phyloP scores from a whole-genome alignment of 2,797 vertebrate species.

The Sebastes ruberrimus region DNA sequence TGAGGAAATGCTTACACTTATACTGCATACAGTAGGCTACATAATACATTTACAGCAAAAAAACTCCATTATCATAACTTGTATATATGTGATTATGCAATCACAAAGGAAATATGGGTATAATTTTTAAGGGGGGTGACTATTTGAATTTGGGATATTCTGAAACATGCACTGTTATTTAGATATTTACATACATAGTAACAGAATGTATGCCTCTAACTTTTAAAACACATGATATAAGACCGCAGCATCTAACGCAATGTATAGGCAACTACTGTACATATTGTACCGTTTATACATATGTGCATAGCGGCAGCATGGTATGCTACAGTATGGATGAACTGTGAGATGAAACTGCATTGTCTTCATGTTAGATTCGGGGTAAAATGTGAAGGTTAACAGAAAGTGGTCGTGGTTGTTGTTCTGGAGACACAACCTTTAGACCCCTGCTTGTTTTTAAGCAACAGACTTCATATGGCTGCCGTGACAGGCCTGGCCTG shows the following conservation, averaged over 20 bases:
- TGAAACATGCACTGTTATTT: no score
- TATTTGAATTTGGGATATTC: no score
- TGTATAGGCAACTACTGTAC: neutral
- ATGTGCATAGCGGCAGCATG: neutral
- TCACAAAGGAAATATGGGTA: neutral
- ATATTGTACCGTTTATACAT: neutral
- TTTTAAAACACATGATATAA: neutral
- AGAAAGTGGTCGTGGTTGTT: constrained; percentile 32
- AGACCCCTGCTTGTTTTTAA: constrained; percentile 56
- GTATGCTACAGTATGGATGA: neutral
- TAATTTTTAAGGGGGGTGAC: neutral
- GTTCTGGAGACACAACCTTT: constrained; percentile 49
- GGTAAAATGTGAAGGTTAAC: constrained; percentile 36
- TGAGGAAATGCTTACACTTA: neutral
- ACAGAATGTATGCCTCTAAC: neutral
- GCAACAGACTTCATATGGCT: constrained; percentile 61
- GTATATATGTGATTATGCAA: no score
- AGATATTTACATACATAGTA: no score
- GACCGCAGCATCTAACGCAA: neutral
- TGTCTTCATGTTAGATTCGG: constrained; percentile 6
- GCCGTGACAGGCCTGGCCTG: constrained; percentile 53
- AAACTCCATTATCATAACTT: neutral
- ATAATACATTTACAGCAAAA: neutral
- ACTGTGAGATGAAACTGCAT: neutral
- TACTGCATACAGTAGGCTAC: neutral